Evolutionary conservation across 2,888 invertebrate genomes (phyloP).

Genomic region (Sthenelais limicola): DNA sequence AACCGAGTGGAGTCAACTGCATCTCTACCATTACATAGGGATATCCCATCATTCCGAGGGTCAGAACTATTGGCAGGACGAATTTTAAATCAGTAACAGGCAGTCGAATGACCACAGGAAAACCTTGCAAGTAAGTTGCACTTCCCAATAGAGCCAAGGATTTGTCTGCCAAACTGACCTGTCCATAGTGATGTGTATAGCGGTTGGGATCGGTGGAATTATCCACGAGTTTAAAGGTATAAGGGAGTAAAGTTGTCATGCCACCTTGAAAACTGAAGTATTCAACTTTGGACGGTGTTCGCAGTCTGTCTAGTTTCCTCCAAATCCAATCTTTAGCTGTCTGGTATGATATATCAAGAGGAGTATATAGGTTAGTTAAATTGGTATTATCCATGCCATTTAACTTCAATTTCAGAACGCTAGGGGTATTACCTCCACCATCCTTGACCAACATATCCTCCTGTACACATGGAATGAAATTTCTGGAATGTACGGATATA

Average conservation of each 20-base stretch:
- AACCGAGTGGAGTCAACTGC: slow-evolving; percentile 76
- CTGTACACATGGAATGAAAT: background rate
- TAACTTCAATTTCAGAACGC: background rate
- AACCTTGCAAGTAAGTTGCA: background rate
- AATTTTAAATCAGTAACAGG: background rate
- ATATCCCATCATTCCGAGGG: slow-evolving; percentile 76
- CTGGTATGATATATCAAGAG: slow-evolving; percentile 1
- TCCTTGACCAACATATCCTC: slow-evolving; percentile 18
- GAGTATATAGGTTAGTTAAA: background rate
- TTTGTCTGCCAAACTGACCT: background rate
- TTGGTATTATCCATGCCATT: background rate
- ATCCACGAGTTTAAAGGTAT: background rate
- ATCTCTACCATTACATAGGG: slow-evolving; percentile 89
- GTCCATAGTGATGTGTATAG: background rate
- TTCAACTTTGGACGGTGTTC: background rate
- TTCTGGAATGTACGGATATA: background rate
- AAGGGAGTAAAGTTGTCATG: slow-evolving; percentile 1
- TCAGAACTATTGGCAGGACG: background rate
- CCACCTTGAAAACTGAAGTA: slow-evolving; percentile 25
- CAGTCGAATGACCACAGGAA: background rate
- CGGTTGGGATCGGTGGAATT: background rate
- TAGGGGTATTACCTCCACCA: slow-evolving; percentile 28
- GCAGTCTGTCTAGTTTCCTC: background rate
- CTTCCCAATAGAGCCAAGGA: background rate
- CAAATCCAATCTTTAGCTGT: background rate